Base-by-base conservation (phyloP, 2,888 invertebrate species). In the Chloroclystis v-ata region DNA sequence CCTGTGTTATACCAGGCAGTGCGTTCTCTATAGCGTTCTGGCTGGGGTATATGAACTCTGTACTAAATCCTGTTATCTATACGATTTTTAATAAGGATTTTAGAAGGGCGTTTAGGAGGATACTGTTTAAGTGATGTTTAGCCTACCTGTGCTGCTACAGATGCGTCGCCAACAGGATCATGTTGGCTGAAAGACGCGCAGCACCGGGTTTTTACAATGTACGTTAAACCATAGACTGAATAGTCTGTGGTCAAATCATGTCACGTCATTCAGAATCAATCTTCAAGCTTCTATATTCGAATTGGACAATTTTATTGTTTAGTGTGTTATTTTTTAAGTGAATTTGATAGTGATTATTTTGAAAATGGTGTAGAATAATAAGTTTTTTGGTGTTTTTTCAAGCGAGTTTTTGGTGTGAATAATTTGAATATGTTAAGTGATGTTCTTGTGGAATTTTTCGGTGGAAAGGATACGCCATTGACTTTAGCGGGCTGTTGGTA, bases 11-110 rank as follows among this genome's bases (percentile, higher is more conserved):
- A 67, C 95, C 96, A 0, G 91, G 90, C 9, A 92, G 93, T 65
- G 95, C 95, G 33, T 98, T 97, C 72, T 94, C 95, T 47, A 93
- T 97, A 59, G 97, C 97, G 28, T 98, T 98, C 85, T 98, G 98
- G 98, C 89, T 98, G 58, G 98, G 98, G 30, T 98, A 98, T 78
- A 97, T 97, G 93, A 98, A 98, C 83, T 97, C 97, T 48, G 97
- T 97, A 39, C 89, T 98, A 43, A 98, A 98, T 84, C 97, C 97
- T 52, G 95, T 95, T 68, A 97, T 97, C 68, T 98, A 98, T 83
- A 98, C 97, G 49, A 97, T 98, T 72, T 98, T 98, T 87, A 98
- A 98, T 87, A 96, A 97, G 90, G 98, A 98, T 90, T 98, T 98
- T 87, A 92, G 97, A 62, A 91, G 96, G 70, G 98, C 98, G 54